Base-by-base conservation (phyloP, 2,888 invertebrate genomes). In the Pandemis heparana region DNA sequence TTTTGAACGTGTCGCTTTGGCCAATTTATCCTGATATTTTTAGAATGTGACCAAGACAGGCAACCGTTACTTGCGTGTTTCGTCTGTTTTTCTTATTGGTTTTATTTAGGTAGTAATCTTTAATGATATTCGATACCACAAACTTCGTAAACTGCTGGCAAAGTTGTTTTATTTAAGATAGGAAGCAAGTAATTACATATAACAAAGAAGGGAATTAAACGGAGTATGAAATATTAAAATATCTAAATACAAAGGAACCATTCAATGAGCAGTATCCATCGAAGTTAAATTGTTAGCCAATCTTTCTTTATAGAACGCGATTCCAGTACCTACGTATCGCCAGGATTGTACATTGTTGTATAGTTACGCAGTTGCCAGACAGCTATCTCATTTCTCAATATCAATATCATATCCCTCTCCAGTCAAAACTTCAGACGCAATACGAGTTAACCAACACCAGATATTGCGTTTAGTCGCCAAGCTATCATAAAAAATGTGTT, bases 391-490 rank as follows among this genome's bases (percentile, higher is more conserved):
- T 56, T n/a, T n/a, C n/a, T n/a, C n/a, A n/a, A 23, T 56, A 53
- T 53, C 59, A 18, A 32, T 39, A 18, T 6, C 60, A 32, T 32
- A 59, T 59, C 23, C 70, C 18, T 43, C 43, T 66, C 56, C 68
- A 73, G 73, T 63, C 73, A 69, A 72, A 63, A 73, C 68, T 64
- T 63, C 59, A 12, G 60, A 16, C 60, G 70, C 74, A 74, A 74
- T 70, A 69, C 48, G 60, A 59, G 5, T 69, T 74, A 60, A 65
- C 38, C 23, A 59, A 56, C 59, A 59, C 32, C 41, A 65, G 76
- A 71, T 69, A 77, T 79, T 74, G 77, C 89, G 88, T 89, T 90
- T 88, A 86, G 89, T 89, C 86, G 88, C 73, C 78, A 59, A 67
- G 80, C 81, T 78, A 78, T 76, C 79, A 77, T 82, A 77, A 77